phyloP scores from a whole-genome alignment of 1,140 invertebrate genomes.

The Diabrotica virgifera region DNA sequence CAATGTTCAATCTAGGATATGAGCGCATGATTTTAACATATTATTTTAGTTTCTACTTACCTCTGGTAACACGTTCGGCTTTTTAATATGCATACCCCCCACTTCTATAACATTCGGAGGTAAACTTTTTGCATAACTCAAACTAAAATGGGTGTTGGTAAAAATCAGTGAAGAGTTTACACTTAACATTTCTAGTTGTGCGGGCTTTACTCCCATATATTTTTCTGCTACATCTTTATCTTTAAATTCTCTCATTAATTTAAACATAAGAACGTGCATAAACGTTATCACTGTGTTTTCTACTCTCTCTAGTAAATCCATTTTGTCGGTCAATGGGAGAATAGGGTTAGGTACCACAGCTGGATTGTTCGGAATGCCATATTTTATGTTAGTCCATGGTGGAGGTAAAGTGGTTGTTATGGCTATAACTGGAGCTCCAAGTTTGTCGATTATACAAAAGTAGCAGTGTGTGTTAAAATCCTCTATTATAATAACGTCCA shows the following conservation, averaged over 20 bases:
- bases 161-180: background rate
- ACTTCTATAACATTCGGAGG: constrained; percentile 64
- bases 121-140: constrained; percentile 46
- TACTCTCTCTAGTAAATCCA: constrained; percentile 58
- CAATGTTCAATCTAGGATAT: too few relatives aligned
- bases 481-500: constrained; percentile 62
- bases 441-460: constrained; percentile 53
- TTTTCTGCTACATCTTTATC: constrained; percentile 32
- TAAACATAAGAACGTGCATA: constrained; percentile 21
- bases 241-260: constrained; percentile 19
- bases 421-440: constrained; percentile 55
- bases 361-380: constrained; percentile 57
- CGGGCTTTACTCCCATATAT: constrained; percentile 44
- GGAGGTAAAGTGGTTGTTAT: constrained; percentile 57
- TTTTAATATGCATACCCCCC: constrained; percentile 57
- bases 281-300: constrained; percentile 35
- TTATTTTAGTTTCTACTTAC: constrained; percentile 18
- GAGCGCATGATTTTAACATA: too few relatives aligned
- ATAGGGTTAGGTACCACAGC: constrained; percentile 57
- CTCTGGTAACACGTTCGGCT: constrained; percentile 26
- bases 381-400: constrained; percentile 47
- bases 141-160: background rate
- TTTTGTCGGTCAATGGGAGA: constrained; percentile 46
- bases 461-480: constrained; percentile 65
- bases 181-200: constrained; percentile 17